These are phyloP conservation scores for Phania funesta DNA, from an alignment of 2,888 invertebrate genomes.

Conservation along the genomic window DNA sequence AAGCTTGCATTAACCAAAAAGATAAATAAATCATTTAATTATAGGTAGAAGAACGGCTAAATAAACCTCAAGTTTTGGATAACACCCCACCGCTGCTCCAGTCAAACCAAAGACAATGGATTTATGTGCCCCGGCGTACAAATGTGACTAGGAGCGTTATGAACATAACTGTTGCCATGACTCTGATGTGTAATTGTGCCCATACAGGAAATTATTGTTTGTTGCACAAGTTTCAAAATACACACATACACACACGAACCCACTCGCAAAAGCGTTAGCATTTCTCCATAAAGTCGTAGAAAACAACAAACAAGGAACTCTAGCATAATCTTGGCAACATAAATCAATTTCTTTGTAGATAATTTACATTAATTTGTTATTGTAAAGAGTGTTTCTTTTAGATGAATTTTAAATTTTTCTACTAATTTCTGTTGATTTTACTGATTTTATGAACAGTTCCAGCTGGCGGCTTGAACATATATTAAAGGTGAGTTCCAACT, in stretches of 20 bases:
- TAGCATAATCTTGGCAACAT: too few relatives aligned
- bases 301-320: too few relatives aligned
- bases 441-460: too few relatives aligned
- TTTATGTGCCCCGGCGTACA: too few relatives aligned
- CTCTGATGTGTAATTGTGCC: slow-evolving; percentile 32
- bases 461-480: too few relatives aligned
- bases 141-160: too few relatives aligned
- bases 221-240: background rate
- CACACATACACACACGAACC: background rate
- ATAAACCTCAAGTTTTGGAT: slow-evolving; percentile 18
- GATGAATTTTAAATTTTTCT: too few relatives aligned
- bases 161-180: slow-evolving; percentile 9
- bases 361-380: too few relatives aligned
- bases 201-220: slow-evolving; percentile 44
- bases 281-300: slow-evolving; percentile 11
- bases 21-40: slow-evolving; percentile 58
- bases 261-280: slow-evolving; percentile 22
- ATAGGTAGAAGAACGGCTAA: slow-evolving; percentile 17
- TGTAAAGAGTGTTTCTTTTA: too few relatives aligned
- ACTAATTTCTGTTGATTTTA: too few relatives aligned
- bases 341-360: background rate
- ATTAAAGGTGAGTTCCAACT: too few relatives aligned
- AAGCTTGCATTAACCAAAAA: slow-evolving; percentile 52
- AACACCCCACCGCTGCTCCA: background rate
- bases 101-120: too few relatives aligned